Evolutionary conservation across 2,888 invertebrate species (phyloP).

Genomic region (Ophion costatus): DNA sequence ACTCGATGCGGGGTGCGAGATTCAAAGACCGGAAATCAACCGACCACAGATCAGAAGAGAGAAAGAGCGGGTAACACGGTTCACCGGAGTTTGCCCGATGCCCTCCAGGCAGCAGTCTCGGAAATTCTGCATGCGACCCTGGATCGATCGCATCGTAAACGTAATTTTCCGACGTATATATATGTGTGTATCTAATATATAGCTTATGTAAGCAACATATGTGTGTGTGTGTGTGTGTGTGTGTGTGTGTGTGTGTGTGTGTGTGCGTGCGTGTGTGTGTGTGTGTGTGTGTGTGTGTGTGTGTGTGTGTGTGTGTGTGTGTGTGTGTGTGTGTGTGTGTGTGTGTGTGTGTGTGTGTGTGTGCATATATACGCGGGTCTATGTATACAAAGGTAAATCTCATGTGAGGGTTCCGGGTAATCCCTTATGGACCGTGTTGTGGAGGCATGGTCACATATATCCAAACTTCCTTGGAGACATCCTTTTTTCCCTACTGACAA

Average conservation of each 20-base stretch:
- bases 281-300: no score
- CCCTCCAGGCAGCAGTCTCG: slow-evolving; percentile 52
- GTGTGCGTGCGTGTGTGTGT: no score
- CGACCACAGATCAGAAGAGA: slow-evolving; percentile 43
- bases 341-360: no score
- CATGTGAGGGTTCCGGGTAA: slow-evolving; percentile 26
- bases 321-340: no score
- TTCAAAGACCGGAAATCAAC: slow-evolving; percentile 75
- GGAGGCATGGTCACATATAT: slow-evolving; percentile 5
- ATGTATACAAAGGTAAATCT: slow-evolving; percentile 35
- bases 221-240: slow-evolving; percentile 7
- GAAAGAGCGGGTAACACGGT: slow-evolving; percentile 21
- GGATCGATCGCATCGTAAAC: slow-evolving; percentile 58
- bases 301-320: no score
- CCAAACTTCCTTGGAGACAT: not conserved
- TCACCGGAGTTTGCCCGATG: slow-evolving; percentile 46
- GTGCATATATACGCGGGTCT: slow-evolving; percentile 4
- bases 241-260: no score
- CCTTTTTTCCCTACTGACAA: not conserved
- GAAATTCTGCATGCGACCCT: slow-evolving; percentile 58
- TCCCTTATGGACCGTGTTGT: slow-evolving; percentile 50
- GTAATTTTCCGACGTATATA: slow-evolving; percentile 40
- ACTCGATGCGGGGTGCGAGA: slow-evolving; percentile 59
- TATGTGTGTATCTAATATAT: not conserved
- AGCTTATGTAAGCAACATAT: not conserved